Evolutionary conservation across 2,888 invertebrate species (phyloP).

Genomic region (Dermolepida albohirtum): DNA sequence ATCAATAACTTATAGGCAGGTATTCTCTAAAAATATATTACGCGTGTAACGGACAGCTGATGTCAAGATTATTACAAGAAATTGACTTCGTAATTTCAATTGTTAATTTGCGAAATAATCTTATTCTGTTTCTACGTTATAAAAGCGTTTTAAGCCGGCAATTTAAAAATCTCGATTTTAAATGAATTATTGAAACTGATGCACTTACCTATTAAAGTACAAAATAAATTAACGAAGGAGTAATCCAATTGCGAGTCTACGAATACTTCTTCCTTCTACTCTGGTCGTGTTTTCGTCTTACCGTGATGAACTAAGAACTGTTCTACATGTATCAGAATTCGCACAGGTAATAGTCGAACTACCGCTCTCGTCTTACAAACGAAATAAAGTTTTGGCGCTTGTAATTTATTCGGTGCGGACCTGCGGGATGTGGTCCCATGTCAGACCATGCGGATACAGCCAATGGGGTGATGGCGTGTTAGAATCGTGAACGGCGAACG

Average conservation of each 20-base stretch:
- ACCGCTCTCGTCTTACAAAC: conserved; percentile 18
- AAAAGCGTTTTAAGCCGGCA: too few relatives aligned
- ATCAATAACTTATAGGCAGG: too few relatives aligned
- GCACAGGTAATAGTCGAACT: conserved; percentile 11
- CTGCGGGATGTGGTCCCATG: conserved; percentile 77
- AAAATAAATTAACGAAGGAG: conserved; percentile 1
- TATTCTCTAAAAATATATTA: too few relatives aligned
- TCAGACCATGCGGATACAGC: conserved; percentile 79
- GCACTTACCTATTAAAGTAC: conserved; percentile 4
- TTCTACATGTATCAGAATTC: conserved; percentile 1
- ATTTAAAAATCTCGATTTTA: too few relatives aligned
- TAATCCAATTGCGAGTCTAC: conserved; percentile 2
- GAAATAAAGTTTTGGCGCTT: conserved; percentile 53
- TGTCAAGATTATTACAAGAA: too few relatives aligned
- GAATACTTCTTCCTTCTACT: too few relatives aligned
- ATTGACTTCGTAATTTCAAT: too few relatives aligned
- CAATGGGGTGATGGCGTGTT: conserved; percentile 69
- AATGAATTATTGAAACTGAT: not conserved
- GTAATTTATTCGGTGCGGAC: conserved; percentile 64
- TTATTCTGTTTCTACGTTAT: too few relatives aligned
- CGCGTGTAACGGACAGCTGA: too few relatives aligned
- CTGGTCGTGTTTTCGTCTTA: too few relatives aligned
- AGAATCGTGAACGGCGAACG: conserved; percentile 60
- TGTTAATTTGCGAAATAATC: too few relatives aligned
- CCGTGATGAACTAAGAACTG: too few relatives aligned